phyloP scores from a whole-genome alignment of 2,113 vertebrate species.

The Ctenomys sociabilis region DNA sequence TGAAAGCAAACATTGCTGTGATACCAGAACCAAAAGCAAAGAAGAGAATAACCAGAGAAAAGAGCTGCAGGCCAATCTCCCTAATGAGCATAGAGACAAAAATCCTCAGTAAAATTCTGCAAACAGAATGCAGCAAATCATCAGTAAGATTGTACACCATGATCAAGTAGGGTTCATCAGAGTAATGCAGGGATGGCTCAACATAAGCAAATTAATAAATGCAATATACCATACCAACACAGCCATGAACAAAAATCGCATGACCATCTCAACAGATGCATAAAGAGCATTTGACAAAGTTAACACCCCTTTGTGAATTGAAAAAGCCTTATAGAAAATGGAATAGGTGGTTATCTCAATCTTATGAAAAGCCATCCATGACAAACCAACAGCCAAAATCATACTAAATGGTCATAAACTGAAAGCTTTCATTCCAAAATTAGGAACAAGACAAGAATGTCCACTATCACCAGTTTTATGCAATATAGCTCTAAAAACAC shows the following conservation, averaged over 20 bases:
- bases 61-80: not conserved
- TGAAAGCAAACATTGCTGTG: not conserved
- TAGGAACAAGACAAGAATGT: not conserved
- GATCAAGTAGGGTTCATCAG: not conserved
- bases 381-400: not conserved
- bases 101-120: not conserved
- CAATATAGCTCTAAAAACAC: not conserved
- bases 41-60: not conserved
- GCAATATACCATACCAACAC: not conserved
- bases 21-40: not conserved
- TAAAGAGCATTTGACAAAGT: not conserved
- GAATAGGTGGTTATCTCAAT: not conserved
- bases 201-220: not conserved
- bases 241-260: not conserved
- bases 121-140: not conserved
- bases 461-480: not conserved
- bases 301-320: not conserved
- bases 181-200: not conserved
- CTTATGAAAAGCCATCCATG: not conserved
- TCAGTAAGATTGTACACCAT: not conserved
- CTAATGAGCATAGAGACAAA: not conserved
- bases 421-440: not conserved
- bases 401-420: not conserved
- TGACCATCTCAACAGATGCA: not conserved
- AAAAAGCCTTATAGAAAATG: not conserved